These are phyloP conservation scores for Girardinichthys multiradiatus DNA, from an alignment of 2,113 vertebrate species.

Conservation along the genomic window DNA sequence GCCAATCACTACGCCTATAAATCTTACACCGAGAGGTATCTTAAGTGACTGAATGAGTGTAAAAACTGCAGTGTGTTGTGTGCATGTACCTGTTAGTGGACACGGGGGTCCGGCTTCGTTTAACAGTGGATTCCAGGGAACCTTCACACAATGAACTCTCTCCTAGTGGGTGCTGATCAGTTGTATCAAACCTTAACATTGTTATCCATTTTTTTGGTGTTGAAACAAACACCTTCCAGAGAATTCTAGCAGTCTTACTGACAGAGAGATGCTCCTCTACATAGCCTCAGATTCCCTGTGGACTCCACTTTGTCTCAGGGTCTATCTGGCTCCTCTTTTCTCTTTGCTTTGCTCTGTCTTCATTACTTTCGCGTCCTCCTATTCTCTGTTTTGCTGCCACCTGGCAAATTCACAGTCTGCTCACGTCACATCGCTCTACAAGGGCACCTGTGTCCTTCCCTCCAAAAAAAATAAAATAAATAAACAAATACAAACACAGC, in stretches of 20 bases:
- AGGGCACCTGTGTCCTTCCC: conserved; percentile 86
- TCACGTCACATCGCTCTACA: conserved; percentile 84
- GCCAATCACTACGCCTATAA: conserved; percentile 81
- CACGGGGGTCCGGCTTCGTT: conserved; percentile 34
- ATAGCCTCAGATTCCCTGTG: conserved; percentile 69
- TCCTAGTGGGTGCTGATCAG: conserved; percentile 32
- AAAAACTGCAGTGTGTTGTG: conserved; percentile 55
- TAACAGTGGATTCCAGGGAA: conserved; percentile 47
- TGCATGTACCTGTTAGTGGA: conserved; percentile 37
- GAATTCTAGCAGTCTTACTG: conserved; percentile 57
- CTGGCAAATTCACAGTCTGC: conserved; percentile 85
- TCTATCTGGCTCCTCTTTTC: conserved; percentile 63
- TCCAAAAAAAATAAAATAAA: conserved; percentile 51
- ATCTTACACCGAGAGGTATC: conserved; percentile 71
- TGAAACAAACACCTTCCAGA: conserved; percentile 51
- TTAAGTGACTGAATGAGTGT: conserved; percentile 61
- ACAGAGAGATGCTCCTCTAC: conserved; percentile 58
- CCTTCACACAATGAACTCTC: conserved; percentile 17
- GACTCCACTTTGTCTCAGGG: conserved; percentile 64
- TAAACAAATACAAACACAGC: conserved; percentile 52
- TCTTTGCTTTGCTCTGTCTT: conserved; percentile 72
- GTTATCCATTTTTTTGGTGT: conserved; percentile 26
- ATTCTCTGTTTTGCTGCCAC: conserved; percentile 78
- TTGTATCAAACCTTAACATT: conserved; percentile 53
- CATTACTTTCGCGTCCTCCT: conserved; percentile 67